Percentiles rank a stretch among this genome's conserved stretches.
Evolutionary conservation across 2,113 vertebrate genomes (phyloP).

Genomic region (Mixornis gularis): DNA sequence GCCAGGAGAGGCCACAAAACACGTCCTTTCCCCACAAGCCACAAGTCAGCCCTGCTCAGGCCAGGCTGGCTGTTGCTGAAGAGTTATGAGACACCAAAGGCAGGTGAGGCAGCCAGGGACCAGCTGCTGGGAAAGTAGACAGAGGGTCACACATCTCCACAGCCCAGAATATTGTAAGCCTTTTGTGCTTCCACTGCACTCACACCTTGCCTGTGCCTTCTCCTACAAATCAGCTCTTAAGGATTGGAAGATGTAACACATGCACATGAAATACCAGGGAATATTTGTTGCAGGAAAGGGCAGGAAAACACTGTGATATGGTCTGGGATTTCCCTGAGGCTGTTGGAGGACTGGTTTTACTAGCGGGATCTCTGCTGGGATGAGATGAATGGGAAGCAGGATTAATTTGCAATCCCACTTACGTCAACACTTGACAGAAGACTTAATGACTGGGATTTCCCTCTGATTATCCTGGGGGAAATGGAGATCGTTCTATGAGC

Average conservation of each 20-base stretch:
- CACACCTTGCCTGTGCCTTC: background rate
- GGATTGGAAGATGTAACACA: background rate
- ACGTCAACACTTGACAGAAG: constrained; percentile 5
- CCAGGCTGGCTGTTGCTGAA: background rate
- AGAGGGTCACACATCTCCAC: background rate
- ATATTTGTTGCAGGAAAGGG: background rate
- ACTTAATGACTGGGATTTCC: constrained; percentile 58
- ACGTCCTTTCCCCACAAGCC: background rate
- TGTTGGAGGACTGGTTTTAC: background rate
- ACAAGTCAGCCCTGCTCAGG: background rate
- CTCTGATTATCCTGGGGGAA: constrained; percentile 26
- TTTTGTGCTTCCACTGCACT: background rate
- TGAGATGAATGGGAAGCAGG: constrained; percentile 26
- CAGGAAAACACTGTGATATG: background rate
- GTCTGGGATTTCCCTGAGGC: background rate
- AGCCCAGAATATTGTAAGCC: background rate
- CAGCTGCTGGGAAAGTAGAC: background rate
- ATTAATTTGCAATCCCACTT: constrained; percentile 40
- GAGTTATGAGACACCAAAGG: background rate
- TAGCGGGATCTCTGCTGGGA: background rate
- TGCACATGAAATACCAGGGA: background rate
- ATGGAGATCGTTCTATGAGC: background rate
- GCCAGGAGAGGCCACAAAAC: background rate
- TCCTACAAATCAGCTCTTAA: background rate
- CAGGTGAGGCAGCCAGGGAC: background rate